Evolutionary conservation across 2,888 invertebrate genomes (phyloP).

Genomic region (Cataglyphis albicans): DNA sequence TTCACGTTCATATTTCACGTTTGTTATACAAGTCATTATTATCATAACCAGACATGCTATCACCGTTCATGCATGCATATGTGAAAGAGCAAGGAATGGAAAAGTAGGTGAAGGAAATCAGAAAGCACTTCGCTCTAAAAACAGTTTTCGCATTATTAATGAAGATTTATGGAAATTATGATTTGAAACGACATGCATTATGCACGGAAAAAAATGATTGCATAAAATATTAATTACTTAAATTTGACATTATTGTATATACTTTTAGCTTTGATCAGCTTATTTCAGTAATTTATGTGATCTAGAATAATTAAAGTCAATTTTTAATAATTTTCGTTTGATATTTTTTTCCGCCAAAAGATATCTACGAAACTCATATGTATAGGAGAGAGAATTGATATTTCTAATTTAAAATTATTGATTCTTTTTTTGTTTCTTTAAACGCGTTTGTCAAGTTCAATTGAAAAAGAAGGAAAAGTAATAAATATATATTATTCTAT

Average conservation of each 20-base stretch:
- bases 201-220: neutral
- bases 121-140: constrained; percentile 10
- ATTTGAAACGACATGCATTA: neutral
- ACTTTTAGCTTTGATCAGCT: neutral
- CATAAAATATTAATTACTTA: constrained; percentile 12
- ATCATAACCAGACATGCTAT: neutral
- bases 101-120: neutral
- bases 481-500: neutral
- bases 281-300: neutral
- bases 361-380: neutral
- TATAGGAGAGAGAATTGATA: neutral
- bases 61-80: neutral
- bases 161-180: constrained; percentile 12
- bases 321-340: neutral
- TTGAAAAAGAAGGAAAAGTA: neutral
- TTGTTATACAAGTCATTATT: neutral
- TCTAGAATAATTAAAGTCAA: neutral
- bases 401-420: neutral
- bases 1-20: neutral
- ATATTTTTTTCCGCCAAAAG: neutral
- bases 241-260: neutral
- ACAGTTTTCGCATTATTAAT: constrained; percentile 23
- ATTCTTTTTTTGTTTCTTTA: neutral
- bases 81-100: neutral
- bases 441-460: neutral